Conservation (phyloP, 2,797 vertebrate genomes). For the Lepus townsendii region DNA sequence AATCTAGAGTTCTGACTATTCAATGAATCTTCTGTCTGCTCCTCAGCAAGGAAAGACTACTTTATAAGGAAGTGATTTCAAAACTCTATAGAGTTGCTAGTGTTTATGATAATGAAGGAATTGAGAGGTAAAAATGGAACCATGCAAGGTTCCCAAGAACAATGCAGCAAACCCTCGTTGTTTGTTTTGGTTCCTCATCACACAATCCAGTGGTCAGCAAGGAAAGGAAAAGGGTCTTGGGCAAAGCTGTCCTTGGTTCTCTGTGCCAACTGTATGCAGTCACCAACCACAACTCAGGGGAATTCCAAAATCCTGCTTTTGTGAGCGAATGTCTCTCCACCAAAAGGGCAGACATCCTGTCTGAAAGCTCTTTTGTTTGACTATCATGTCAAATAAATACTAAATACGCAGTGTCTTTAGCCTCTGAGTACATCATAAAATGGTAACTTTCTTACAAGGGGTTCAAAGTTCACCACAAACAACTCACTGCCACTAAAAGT, state of each 20-base stretch:
- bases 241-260: background rate
- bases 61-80: slow-evolving; percentile 76
- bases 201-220: slow-evolving; percentile 40
- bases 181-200: slow-evolving; percentile 71
- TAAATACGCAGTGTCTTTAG: slow-evolving; percentile 27
- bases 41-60: slow-evolving; percentile 36
- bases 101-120: slow-evolving; percentile 66
- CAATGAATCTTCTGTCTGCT: slow-evolving; percentile 64
- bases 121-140: slow-evolving; percentile 57
- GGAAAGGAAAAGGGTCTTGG: slow-evolving; percentile 37
- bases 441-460: slow-evolving; percentile 40
- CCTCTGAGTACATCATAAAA: slow-evolving; percentile 25
- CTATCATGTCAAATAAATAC: slow-evolving; percentile 57
- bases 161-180: slow-evolving; percentile 47
- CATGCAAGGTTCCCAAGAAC: slow-evolving; percentile 56
- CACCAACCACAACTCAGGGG: slow-evolving; percentile 43
- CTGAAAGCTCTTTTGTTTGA: slow-evolving; percentile 66
- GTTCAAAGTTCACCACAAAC: slow-evolving; percentile 62
- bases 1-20: background rate
- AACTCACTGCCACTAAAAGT: slow-evolving; percentile 33
- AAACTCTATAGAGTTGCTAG: slow-evolving; percentile 60
- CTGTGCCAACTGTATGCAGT: background rate
- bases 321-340: background rate
- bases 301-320: slow-evolving; percentile 61
- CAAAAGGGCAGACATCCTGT: slow-evolving; percentile 33